These are phyloP conservation scores for Motacilla tschutschensis DNA, from an alignment of 2,113 vertebrate genomes.

Conservation along the genomic window DNA sequence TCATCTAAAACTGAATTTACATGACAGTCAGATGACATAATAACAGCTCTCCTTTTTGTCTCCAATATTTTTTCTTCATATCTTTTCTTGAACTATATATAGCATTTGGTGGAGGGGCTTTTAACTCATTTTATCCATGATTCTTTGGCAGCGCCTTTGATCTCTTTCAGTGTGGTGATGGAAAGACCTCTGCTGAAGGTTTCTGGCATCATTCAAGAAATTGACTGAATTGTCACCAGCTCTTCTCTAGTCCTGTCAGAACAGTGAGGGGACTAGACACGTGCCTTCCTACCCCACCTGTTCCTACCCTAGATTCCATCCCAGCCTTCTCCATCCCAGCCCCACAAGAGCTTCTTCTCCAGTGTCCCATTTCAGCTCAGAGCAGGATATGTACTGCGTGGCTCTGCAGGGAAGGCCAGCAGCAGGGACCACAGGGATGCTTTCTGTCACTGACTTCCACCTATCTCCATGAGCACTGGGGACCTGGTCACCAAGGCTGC, in stretches of 20 bases:
- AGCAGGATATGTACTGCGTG: accelerated
- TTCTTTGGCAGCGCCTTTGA: background rate
- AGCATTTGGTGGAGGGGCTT: background rate
- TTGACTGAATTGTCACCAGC: background rate
- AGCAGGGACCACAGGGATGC: background rate
- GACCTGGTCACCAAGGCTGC: background rate
- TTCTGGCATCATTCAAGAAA: background rate
- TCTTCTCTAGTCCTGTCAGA: background rate
- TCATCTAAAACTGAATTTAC: background rate
- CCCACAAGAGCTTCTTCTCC: background rate
- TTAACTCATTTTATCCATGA: background rate
- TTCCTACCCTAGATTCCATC: background rate
- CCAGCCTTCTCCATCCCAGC: background rate
- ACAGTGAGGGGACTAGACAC: accelerated
- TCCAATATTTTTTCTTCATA: background rate
- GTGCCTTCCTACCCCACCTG: background rate
- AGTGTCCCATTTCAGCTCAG: background rate
- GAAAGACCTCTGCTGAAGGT: background rate
- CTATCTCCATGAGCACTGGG: background rate
- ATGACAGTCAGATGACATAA: background rate
- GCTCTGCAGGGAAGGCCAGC: background rate
- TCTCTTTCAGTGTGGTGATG: background rate
- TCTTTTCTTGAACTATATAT: background rate
- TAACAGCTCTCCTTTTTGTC: background rate
- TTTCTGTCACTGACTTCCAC: background rate